Evolutionary conservation across 2,888 invertebrate species (phyloP).

Genomic region (Autographa pulchrina): DNA sequence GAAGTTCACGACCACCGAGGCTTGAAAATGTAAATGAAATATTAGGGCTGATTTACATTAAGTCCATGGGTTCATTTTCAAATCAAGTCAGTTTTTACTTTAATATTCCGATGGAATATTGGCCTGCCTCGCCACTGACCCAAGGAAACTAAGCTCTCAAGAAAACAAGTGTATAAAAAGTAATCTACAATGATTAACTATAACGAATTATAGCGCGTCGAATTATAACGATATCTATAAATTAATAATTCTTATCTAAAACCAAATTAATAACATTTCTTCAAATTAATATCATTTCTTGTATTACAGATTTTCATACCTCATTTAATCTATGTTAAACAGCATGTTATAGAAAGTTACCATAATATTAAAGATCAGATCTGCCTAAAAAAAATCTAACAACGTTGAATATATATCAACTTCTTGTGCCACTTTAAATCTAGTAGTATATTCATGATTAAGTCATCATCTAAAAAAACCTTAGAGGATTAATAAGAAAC

Average conservation of each 20-base stretch:
- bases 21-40: background rate
- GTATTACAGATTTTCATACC: background rate
- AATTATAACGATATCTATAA: background rate
- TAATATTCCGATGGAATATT: background rate
- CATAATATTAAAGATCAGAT: background rate
- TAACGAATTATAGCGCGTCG: background rate
- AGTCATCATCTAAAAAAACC: background rate
- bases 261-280: conserved; percentile 1
- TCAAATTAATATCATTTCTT: background rate
- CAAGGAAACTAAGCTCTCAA: background rate
- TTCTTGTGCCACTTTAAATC: background rate
- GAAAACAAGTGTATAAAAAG: background rate
- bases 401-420: background rate
- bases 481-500: too few species aligned
- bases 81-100: background rate
- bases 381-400: background rate
- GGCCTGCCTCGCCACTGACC: background rate
- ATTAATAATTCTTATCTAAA: background rate
- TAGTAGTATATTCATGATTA: background rate
- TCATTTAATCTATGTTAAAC: background rate
- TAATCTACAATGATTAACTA: background rate
- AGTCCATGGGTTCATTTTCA: background rate
- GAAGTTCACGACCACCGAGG: background rate
- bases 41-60: background rate
- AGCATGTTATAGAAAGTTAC: background rate